Conservation (phyloP, 1,140 invertebrate species). For the Adoxophyes honmai region DNA sequence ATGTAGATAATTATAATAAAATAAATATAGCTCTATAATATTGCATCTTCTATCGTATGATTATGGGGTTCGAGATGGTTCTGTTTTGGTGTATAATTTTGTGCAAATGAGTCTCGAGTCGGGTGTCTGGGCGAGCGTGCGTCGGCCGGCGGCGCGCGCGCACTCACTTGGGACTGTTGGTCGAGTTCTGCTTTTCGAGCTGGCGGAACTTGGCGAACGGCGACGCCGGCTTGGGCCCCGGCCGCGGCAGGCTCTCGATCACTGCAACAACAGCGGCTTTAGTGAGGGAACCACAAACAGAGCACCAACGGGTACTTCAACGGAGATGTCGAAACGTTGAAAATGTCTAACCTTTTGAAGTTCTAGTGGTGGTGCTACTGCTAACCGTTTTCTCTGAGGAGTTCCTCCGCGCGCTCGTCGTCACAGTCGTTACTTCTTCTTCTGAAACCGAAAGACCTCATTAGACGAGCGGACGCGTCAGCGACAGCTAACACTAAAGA, state of each 20-base stretch:
- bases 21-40: slow-evolving; percentile 38
- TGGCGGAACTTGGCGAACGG: slow-evolving; percentile 94
- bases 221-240: slow-evolving; percentile 84
- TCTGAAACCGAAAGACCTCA: slow-evolving; percentile 45
- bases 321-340: no score
- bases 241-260: slow-evolving; percentile 78
- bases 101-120: neutral
- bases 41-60: no score
- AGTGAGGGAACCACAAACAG: no score
- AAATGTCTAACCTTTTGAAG: slow-evolving; percentile 54
- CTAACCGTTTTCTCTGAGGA: slow-evolving; percentile 67
- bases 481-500: slow-evolving; percentile 31
- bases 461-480: neutral
- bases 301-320: no score
- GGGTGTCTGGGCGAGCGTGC: neutral
- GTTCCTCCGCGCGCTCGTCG: slow-evolving; percentile 68
- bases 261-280: slow-evolving; percentile 68
- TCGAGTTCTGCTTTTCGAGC: slow-evolving; percentile 90
- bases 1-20: slow-evolving; percentile 31
- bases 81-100: no score
- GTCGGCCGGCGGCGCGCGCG: neutral
- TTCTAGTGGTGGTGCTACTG: slow-evolving; percentile 63
- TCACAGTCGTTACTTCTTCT: slow-evolving; percentile 67
- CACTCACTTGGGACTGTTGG: slow-evolving; percentile 84
- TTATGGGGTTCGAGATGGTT: no score